Conservation (phyloP, 2,888 invertebrate genomes). For the Leucozona laternaria region DNA sequence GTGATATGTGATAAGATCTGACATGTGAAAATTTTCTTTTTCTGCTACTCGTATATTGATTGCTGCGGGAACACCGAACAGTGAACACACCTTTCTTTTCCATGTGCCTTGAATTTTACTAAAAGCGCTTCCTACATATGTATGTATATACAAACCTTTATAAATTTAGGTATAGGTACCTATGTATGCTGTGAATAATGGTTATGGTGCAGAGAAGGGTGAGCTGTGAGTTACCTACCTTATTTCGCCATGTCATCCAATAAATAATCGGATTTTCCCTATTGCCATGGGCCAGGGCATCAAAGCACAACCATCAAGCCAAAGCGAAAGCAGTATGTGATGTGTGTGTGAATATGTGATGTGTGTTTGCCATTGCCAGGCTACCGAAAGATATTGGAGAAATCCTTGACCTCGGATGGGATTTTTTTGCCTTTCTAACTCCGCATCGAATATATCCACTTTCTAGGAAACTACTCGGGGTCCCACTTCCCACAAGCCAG, state of each 20-base stretch:
- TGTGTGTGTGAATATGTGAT: slow-evolving; percentile 42
- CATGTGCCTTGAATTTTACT: slow-evolving; percentile 38
- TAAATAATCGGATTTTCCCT: slow-evolving; percentile 65
- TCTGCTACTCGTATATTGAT: slow-evolving; percentile 53
- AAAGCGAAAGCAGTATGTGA: not conserved
- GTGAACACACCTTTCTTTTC: slow-evolving; percentile 61
- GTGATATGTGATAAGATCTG: slow-evolving; percentile 64
- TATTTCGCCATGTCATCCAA: slow-evolving; percentile 70
- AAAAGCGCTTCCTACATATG: slow-evolving; percentile 27
- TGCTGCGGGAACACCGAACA: too few relatives aligned
- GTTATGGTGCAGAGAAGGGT: slow-evolving; percentile 39
- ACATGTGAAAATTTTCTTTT: slow-evolving; percentile 61
- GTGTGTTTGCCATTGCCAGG: slow-evolving; percentile 36
- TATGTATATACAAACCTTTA: too few relatives aligned
- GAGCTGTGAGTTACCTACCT: slow-evolving; percentile 46
- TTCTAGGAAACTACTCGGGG: not conserved
- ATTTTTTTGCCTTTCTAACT: slow-evolving; percentile 16
- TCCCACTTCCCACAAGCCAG: not conserved
- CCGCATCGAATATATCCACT: not conserved
- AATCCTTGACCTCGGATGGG: slow-evolving; percentile 60
- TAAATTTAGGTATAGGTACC: not conserved
- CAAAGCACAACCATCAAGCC: slow-evolving; percentile 21
- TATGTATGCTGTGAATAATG: slow-evolving; percentile 58
- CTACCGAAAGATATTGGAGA: slow-evolving; percentile 40
- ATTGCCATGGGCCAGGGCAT: slow-evolving; percentile 34